Conservation (phyloP, 2,113 vertebrate genomes). For the Podiceps cristatus region DNA sequence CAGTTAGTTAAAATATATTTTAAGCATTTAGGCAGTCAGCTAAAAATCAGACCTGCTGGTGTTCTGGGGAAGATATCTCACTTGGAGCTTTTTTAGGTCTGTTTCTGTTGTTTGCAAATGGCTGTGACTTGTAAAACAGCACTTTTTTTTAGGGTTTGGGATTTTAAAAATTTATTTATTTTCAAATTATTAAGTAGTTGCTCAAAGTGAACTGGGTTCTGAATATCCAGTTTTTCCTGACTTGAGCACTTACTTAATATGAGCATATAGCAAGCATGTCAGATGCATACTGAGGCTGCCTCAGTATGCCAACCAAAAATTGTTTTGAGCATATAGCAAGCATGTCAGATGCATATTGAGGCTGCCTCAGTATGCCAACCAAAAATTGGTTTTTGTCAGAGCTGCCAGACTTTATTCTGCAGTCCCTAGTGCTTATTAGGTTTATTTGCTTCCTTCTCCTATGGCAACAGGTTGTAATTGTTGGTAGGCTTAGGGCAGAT, state of each 20-base stretch:
- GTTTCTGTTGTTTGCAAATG: background rate
- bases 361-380: too few species aligned
- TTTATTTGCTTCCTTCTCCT: background rate
- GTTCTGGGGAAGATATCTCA: background rate
- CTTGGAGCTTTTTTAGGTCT: background rate
- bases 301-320: too few species aligned
- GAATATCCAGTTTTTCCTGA: background rate
- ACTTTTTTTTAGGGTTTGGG: background rate
- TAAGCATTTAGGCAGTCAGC: background rate
- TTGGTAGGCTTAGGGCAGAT: background rate
- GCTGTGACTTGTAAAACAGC: background rate
- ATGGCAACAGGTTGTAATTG: slow-evolving; percentile 11
- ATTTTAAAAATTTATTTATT: background rate
- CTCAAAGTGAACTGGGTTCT: background rate
- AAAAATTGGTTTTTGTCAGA: background rate
- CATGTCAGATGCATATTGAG: background rate
- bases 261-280: background rate
- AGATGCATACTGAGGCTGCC: background rate
- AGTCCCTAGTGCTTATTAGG: background rate
- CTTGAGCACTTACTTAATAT: fast-evolving
- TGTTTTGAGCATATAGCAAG: background rate
- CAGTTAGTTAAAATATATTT: background rate
- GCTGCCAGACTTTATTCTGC: background rate
- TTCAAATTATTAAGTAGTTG: background rate
- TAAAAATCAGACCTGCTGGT: background rate